phyloP scores from a whole-genome alignment of 2,113 vertebrate genomes.

The Gracilinanus agilis region DNA sequence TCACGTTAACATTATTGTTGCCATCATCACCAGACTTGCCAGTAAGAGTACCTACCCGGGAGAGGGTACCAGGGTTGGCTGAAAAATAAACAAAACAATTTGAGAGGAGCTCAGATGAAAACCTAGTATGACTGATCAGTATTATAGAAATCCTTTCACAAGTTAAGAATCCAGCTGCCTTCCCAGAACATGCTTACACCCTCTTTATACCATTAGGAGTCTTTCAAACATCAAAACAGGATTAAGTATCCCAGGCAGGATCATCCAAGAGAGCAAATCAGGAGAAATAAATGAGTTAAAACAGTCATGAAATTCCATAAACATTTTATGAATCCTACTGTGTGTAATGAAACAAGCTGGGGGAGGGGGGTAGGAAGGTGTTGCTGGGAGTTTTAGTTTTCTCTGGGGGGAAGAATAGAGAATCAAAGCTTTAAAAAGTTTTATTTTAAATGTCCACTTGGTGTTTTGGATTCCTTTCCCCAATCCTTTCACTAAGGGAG shows the following conservation, averaged over 20 bases:
- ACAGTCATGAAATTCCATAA: background rate
- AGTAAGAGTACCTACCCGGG: background rate
- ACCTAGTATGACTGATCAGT: background rate
- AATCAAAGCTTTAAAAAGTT: background rate
- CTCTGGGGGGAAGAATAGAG: background rate
- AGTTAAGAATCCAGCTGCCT: slow-evolving; percentile 32
- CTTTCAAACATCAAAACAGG: background rate
- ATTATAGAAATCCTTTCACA: background rate
- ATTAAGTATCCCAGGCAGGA: background rate
- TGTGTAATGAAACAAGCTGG: background rate
- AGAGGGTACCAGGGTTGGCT: background rate
- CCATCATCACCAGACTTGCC: rapidly evolving
- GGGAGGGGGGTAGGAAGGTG: no score
- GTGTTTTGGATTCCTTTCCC: background rate
- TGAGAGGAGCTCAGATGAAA: background rate
- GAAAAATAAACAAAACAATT: background rate
- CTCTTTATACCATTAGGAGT: no score
- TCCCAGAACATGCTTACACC: background rate
- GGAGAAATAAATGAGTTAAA: background rate
- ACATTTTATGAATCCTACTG: background rate
- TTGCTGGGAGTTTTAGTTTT: background rate
- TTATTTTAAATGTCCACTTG: background rate
- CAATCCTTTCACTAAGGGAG: background rate
- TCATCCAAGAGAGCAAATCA: slow-evolving; percentile 1
- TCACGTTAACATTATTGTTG: background rate